These are phyloP conservation scores for Argyrosomus regius DNA, from an alignment of 2,797 vertebrate genomes.

Conservation along the genomic window DNA sequence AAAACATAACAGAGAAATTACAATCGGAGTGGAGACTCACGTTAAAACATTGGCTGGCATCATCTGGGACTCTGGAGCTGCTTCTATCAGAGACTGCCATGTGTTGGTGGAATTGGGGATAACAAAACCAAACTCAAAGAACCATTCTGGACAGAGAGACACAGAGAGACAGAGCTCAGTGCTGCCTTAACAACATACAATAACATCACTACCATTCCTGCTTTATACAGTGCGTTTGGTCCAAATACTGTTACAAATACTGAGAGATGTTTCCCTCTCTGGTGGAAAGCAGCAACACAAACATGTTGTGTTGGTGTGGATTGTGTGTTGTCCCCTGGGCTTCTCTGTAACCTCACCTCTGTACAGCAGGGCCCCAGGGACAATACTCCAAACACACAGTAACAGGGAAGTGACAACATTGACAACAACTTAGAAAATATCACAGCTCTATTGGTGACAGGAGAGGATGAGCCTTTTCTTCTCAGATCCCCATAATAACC, in stretches of 20 bases:
- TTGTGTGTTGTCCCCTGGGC: slow-evolving; percentile 12
- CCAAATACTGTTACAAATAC: not conserved
- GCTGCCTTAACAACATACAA: slow-evolving; percentile 4
- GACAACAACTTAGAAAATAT: not conserved
- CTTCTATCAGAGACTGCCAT: slow-evolving; percentile 99
- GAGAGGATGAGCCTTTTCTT: not conserved
- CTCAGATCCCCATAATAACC: not conserved
- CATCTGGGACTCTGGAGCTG: slow-evolving; percentile 99
- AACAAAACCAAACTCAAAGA: slow-evolving; percentile 99
- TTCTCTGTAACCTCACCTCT: slow-evolving; percentile 17
- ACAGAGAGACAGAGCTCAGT: slow-evolving; percentile 19
- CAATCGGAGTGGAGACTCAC: slow-evolving; percentile 84
- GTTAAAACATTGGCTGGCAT: slow-evolving; percentile 99
- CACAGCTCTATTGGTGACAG: not conserved
- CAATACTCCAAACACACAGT: slow-evolving; percentile 28
- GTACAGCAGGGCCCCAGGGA: slow-evolving; percentile 22
- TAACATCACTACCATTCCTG: not conserved
- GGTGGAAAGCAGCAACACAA: slow-evolving; percentile 48
- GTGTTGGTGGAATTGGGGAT: slow-evolving; percentile 99
- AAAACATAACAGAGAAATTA: not conserved
- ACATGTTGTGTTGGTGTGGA: slow-evolving; percentile 57
- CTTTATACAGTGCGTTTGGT: not conserved
- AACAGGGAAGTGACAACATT: slow-evolving; percentile 19
- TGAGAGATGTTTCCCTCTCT: slow-evolving; percentile 27
- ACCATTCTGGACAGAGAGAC: slow-evolving; percentile 91